phyloP scores from a whole-genome alignment of 2,797 vertebrate species.

The Onychomys arenicola region DNA sequence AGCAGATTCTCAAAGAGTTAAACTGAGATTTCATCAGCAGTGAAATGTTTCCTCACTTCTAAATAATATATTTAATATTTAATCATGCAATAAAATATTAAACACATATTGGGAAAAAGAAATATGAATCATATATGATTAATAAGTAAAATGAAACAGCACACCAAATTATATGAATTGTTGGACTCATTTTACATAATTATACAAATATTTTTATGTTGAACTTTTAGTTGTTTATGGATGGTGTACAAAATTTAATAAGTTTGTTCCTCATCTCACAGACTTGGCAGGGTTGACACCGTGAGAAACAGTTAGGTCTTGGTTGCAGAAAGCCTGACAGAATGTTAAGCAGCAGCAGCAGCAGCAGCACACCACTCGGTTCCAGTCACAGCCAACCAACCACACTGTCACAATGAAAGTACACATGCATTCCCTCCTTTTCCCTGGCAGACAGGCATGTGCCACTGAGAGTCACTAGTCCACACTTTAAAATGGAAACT shows the following conservation, averaged over 20 bases:
- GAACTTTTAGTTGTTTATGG: constrained; percentile 12
- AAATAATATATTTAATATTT: constrained; percentile 56
- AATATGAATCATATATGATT: constrained; percentile 25
- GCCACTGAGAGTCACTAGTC: neutral
- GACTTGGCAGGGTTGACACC: neutral
- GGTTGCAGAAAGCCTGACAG: neutral
- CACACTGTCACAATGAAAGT: neutral
- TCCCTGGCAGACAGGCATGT: too few relatives aligned
- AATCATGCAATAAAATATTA: constrained; percentile 58
- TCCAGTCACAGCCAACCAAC: neutral
- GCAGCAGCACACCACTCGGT: neutral
- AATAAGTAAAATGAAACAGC: constrained; percentile 48
- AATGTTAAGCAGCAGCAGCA: too few relatives aligned
- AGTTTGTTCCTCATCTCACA: constrained; percentile 3
- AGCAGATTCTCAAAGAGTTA: constrained; percentile 6
- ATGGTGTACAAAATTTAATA: constrained; percentile 11
- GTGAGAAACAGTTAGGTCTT: neutral
- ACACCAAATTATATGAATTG: constrained; percentile 40
- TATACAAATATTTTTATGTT: neutral
- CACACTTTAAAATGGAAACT: neutral
- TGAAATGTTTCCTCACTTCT: constrained; percentile 1
- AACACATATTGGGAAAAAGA: neutral
- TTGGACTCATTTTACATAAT: neutral
- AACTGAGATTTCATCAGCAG: constrained; percentile 31
- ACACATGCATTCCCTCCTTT: neutral